Evolutionary conservation across 1,140 invertebrate genomes (phyloP), one percentile per base, ranked within the genome.

Genomic region (Camponotus floridanus): DNA sequence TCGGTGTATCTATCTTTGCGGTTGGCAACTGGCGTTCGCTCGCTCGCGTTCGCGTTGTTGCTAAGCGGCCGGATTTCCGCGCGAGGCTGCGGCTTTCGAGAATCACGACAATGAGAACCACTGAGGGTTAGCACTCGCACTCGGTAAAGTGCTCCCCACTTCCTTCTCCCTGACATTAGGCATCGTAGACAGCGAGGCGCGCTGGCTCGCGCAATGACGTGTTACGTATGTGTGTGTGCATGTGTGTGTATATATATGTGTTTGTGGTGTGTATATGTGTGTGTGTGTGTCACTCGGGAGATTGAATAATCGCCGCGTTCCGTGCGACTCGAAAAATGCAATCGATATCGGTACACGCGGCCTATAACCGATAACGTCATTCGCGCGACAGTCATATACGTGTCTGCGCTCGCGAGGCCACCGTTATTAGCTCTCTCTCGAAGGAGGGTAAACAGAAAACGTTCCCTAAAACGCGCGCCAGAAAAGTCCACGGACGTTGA

Each of bases 251-350:
- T 45, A 8, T 42, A 62, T 81, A 79, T 91, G 8, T 48, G 45
- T 48, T 11, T 3, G 45, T 18, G 48, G 48, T 18, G 15, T 13
- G 45, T 5, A 2, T 48, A 0, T 45, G 9, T 45, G 11, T 45
- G 11, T 48, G 45, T 48, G 45, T 3, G 68, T 81, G 84, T 91
- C 86, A 91, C 76, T 86, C 81, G 64, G 39, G 78, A 87, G 83
- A 90, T 90, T 89, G 79, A 89, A 91, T 91, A 91, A 91, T 91
- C 88, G 86, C 70, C 86, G 87, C 86, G 81, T 85, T 78, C 48
- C 73, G 74, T 61, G 62, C 73, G 71, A 78, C 65, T 85, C 73
- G 73, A 85, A 85, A 85, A 85, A 61, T 78, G 81, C 73, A 78
- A 83, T 83, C 79, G 79, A 73, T 83, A 81, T 81, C 67, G 78